Percentiles rank a stretch among this genome's conserved stretches.
These are phyloP conservation scores for Saccopteryx bilineata DNA, from an alignment of 2,113 vertebrate species.

Conservation along the genomic window DNA sequence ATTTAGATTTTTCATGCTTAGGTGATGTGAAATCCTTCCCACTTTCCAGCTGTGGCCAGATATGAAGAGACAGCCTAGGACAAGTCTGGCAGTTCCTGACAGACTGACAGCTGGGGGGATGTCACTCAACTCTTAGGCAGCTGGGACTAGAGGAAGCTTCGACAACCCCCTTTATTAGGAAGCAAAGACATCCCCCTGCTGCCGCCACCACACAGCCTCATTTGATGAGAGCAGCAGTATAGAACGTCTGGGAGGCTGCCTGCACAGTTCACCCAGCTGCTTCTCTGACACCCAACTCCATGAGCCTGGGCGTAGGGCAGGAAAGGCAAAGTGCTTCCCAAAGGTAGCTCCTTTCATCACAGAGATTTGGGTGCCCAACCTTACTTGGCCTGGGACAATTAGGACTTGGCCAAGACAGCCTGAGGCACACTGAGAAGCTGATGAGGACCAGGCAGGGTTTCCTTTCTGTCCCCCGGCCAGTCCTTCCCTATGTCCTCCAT, in stretches of 20 bases:
- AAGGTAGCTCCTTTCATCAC: neutral
- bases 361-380: neutral
- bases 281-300: neutral
- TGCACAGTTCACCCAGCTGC: neutral
- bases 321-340: neutral
- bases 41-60: conserved; percentile 72
- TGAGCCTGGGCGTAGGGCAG: neutral
- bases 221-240: neutral
- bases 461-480: neutral
- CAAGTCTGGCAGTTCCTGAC: conserved; percentile 60
- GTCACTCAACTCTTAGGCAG: conserved; percentile 78
- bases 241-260: conserved; percentile 57
- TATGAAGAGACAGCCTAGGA: conserved; percentile 59
- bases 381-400: neutral
- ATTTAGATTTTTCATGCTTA: conserved; percentile 71
- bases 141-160: conserved; percentile 74
- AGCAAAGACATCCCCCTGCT: conserved; percentile 71
- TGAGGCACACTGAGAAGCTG: neutral
- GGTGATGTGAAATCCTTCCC: conserved; percentile 75
- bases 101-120: conserved; percentile 84
- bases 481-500: neutral
- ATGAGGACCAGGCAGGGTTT: neutral
- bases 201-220: conserved; percentile 32
- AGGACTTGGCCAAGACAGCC: neutral
- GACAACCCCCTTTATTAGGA: conserved; percentile 58